Base-by-base conservation (phyloP, 2,797 vertebrate species). In the Kryptopterus vitreolus region DNA sequence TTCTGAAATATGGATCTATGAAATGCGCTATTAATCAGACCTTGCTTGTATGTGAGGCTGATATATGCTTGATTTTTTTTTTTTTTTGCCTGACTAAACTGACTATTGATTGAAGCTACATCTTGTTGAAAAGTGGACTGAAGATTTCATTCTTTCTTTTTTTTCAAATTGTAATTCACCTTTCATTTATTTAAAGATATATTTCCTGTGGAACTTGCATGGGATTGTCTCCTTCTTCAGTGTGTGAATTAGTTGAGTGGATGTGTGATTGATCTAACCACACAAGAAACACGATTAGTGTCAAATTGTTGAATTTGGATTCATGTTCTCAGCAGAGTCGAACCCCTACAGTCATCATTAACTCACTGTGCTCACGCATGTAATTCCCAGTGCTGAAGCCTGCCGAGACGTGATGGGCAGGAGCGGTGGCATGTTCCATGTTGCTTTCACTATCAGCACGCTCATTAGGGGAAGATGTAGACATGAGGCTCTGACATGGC, bases 21-120 rank as follows among this genome's bases (percentile, higher is more conserved):
- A 85, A 87, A 87, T 85, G 82, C 81, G 76, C 86, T 84, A 86
- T 89, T 89, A 88, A 84, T 85, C 81, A 78, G 83, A 77, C 65
- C 53, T 62, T 81, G 62, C 71, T 83, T 77, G 77, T 81, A 70
- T 66, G 78, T 61, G 77, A 71, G 72, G 76, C 74, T 84, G 68
- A 77, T 74, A 77, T 74, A 77, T 77, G 70, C 76, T 73, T 33
- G 53, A 70, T 43, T 79, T 50, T 48, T 80, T 57, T 74, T 57
- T 55, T 38, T 26, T 29, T 73, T 43, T 83, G 58, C 50, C 50
- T 61, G 66, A 77, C 69, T 43, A 48, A 31, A 69, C 69, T 74
- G 71, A 75, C 75, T 55, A 76, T 70, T 71, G 63, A 80, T 75
- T 55, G 46, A 65, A 59, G 26, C 71, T 72, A 31, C 63, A 62